phyloP scores from a whole-genome alignment of 2,113 vertebrate genomes.

The Spermophilus dauricus region DNA sequence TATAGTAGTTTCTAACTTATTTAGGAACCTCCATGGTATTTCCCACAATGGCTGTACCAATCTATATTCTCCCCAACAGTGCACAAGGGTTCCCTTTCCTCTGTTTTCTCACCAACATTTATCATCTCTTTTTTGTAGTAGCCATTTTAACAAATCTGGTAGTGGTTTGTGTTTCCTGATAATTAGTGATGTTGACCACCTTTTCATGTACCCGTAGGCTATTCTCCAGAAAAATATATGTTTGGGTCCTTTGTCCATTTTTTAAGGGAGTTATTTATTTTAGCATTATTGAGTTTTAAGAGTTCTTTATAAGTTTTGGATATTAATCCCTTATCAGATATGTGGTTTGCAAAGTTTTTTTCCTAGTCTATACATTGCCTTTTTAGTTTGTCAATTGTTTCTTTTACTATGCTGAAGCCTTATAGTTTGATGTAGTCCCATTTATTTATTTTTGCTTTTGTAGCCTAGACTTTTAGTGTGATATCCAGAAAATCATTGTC shows the following conservation, averaged over 20 bases:
- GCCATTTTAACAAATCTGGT: neutral
- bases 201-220: neutral
- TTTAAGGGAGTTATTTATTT: neutral
- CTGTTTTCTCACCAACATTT: neutral
- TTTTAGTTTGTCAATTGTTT: neutral
- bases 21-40: neutral
- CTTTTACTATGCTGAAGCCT: neutral
- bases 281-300: neutral
- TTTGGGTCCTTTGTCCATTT: neutral
- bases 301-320: neutral
- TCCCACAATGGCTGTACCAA: neutral
- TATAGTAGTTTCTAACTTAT: neutral
- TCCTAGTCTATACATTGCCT: neutral
- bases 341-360: neutral
- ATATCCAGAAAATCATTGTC: neutral
- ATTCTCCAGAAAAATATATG: neutral
- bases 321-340: neutral
- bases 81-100: neutral
- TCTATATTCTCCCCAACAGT: neutral
- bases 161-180: neutral
- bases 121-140: neutral
- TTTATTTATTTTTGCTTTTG: neutral
- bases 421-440: neutral
- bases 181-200: neutral
- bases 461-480: neutral